Conservation (phyloP, 2,888 invertebrate species). For the Neuroscelio doddi region DNA sequence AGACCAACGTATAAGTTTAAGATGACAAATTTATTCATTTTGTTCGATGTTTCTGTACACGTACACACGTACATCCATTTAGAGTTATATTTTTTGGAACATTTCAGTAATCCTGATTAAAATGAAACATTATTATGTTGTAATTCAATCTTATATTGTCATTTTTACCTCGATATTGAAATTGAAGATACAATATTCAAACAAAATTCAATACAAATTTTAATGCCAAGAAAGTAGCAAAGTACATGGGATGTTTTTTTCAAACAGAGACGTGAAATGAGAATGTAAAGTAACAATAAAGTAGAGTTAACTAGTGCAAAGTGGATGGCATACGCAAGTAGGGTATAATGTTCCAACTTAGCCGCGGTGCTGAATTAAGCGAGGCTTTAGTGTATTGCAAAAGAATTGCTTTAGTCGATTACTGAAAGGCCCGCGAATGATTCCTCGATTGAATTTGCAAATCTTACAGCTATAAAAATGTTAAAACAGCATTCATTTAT, state of each 20-base stretch:
- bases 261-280: no score
- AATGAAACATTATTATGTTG: background rate
- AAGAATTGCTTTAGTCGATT: slow-evolving; percentile 22
- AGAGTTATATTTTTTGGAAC: slow-evolving; percentile 19
- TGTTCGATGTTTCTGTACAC: slow-evolving; percentile 24
- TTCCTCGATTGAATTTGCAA: slow-evolving; percentile 13
- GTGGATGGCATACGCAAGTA: no score
- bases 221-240: background rate
- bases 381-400: slow-evolving; percentile 8
- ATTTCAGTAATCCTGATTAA: slow-evolving; percentile 16
- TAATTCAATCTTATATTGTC: background rate
- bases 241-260: background rate
- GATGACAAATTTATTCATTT: no score
- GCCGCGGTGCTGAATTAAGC: no score
- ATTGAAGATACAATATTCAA: background rate
- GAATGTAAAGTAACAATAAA: no score
- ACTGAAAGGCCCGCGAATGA: slow-evolving; percentile 17
- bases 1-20: no score
- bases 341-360: no score
- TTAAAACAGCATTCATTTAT: slow-evolving; percentile 29
- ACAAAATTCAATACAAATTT: no score
- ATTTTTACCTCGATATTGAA: background rate
- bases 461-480: slow-evolving; percentile 32
- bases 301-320: no score
- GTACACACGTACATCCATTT: slow-evolving; percentile 31